These are phyloP conservation scores for Lontra canadensis DNA, from an alignment of 2,113 vertebrate species.

Conservation along the genomic window DNA sequence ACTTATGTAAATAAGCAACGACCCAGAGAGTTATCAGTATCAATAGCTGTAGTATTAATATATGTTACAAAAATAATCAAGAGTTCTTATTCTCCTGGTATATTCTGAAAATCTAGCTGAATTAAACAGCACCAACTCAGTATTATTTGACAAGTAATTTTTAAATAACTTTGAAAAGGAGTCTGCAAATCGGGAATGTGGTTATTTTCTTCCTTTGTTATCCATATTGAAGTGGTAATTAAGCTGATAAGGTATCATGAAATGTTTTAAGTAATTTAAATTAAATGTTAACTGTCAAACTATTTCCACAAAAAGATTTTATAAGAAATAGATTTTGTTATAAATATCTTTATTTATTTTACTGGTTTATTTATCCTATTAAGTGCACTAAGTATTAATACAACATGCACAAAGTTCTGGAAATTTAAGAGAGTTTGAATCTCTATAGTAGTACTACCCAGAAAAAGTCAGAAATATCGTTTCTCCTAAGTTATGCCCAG, in stretches of 20 bases:
- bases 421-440: not conserved
- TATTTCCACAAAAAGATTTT: not conserved
- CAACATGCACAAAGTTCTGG: not conserved
- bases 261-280: slow-evolving; percentile 27
- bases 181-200: not conserved
- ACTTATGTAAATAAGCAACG: not conserved
- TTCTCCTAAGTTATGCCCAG: not conserved
- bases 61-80: not conserved
- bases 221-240: not conserved
- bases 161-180: not conserved
- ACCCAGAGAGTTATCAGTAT: not conserved
- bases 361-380: not conserved
- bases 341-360: not conserved
- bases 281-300: not conserved
- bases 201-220: not conserved
- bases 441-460: not conserved
- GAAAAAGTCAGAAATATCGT: not conserved
- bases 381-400: not conserved
- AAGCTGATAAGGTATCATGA: not conserved
- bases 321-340: not conserved
- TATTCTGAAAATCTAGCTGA: not conserved
- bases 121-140: not conserved
- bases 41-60: not conserved
- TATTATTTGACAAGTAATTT: not conserved
- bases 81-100: not conserved